A percentile compares a stretch with the other conserved stretches of the same genome.
Evolutionary conservation across 2,888 invertebrate species (phyloP).

Genomic region (Harpalus rubripes): DNA sequence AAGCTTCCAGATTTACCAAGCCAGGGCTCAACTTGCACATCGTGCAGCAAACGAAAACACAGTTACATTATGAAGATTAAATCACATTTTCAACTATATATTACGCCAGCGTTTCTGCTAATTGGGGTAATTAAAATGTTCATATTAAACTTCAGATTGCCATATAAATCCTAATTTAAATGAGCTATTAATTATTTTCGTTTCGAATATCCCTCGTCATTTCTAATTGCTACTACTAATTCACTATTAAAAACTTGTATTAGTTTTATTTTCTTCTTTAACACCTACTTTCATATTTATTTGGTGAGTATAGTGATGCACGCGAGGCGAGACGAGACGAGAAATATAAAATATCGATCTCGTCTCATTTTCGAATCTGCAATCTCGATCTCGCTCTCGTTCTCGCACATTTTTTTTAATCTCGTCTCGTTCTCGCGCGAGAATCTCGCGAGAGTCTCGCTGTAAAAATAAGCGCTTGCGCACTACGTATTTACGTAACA

Average conservation of each 20-base stretch:
- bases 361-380: too few relatives aligned
- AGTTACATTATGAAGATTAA: constrained; percentile 20
- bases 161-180: neutral
- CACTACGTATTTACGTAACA: too few relatives aligned
- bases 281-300: too few relatives aligned
- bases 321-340: too few relatives aligned
- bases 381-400: too few relatives aligned
- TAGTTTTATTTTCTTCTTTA: neutral
- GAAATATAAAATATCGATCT: too few relatives aligned
- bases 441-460: too few relatives aligned
- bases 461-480: too few relatives aligned
- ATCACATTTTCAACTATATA: constrained; percentile 21
- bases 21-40: neutral
- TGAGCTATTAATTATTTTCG: neutral
- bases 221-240: neutral
- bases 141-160: neutral
- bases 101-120: neutral
- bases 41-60: neutral
- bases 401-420: too few relatives aligned
- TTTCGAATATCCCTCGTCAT: neutral
- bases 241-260: neutral
- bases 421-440: too few relatives aligned
- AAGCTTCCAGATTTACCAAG: neutral
- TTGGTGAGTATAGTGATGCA: too few relatives aligned
- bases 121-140: constrained; percentile 3